phyloP scores from a whole-genome alignment of 2,113 vertebrate genomes.

The Channa argus region DNA sequence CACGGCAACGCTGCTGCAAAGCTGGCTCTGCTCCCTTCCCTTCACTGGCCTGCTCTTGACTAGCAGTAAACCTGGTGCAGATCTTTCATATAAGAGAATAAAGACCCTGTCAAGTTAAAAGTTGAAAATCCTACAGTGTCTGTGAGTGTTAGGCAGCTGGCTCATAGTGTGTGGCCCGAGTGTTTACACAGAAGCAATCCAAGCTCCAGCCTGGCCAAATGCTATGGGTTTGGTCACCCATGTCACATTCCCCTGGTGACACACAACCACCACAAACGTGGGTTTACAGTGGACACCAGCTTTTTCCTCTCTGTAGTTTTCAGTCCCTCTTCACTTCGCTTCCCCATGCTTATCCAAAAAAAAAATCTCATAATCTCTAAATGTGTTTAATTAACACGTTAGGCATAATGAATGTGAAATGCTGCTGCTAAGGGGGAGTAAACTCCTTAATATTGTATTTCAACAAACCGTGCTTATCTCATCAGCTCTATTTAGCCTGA shows the following conservation, averaged over 20 bases:
- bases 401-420: not conserved
- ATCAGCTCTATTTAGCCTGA: not conserved
- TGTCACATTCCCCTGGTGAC: constrained; percentile 68
- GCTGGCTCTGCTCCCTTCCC: constrained; percentile 12
- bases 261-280: constrained; percentile 46
- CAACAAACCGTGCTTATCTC: not conserved
- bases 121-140: not conserved
- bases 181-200: constrained; percentile 76
- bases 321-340: not conserved
- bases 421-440: not conserved
- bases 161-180: constrained; percentile 51
- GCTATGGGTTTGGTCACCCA: constrained; percentile 70
- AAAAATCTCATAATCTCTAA: not conserved
- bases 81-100: not conserved
- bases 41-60: not conserved
- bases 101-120: not conserved
- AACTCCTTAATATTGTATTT: too few species aligned
- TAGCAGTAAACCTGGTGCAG: constrained; percentile 7
- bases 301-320: not conserved
- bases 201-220: constrained; percentile 73
- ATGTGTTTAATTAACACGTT: not conserved
- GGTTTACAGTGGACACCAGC: constrained; percentile 6
- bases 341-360: not conserved
- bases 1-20: not conserved
- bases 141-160: constrained; percentile 19